Evolutionary conservation across 2,797 vertebrate genomes (phyloP).

Genomic region (Sebastes steindachneri): DNA sequence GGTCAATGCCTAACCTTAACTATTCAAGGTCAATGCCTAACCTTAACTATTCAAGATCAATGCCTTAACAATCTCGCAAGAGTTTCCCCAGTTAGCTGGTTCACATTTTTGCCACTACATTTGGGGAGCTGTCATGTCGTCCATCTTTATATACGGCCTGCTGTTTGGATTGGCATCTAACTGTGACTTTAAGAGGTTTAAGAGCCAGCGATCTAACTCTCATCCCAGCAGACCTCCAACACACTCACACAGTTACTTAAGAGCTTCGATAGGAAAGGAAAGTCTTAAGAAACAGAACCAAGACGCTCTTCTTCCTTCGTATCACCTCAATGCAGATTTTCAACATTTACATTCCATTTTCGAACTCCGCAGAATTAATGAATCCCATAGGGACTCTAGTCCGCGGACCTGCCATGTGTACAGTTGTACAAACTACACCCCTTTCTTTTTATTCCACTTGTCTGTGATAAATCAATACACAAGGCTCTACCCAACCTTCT

Average conservation of each 20-base stretch:
- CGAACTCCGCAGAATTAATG: conserved; percentile 63
- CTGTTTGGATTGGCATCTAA: not conserved
- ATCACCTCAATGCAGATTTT: conserved; percentile 54
- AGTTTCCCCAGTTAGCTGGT: no score
- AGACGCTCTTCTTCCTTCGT: conserved; percentile 7
- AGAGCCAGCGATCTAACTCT: not conserved
- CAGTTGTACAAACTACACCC: conserved; percentile 13
- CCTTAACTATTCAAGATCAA: no score
- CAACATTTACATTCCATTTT: conserved; percentile 60
- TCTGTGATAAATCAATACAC: conserved; percentile 70
- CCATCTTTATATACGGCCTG: no score
- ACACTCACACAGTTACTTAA: conserved; percentile 2
- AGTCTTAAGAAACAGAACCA: conserved; percentile 29
- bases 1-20: no score
- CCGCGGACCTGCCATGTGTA: conserved; percentile 38
- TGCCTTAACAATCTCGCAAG: no score
- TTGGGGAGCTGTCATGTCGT: no score
- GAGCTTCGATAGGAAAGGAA: not conserved
- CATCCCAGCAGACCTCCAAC: conserved; percentile 5
- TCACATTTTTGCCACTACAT: no score
- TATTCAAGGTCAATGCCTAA: no score
- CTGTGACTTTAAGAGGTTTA: conserved; percentile 22
- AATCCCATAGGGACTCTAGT: conserved; percentile 62
- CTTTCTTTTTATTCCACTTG: conserved; percentile 40
- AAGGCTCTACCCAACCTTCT: conserved; percentile 43